phyloP scores from a whole-genome alignment of 2,113 vertebrate species.

The Chionis minor region DNA sequence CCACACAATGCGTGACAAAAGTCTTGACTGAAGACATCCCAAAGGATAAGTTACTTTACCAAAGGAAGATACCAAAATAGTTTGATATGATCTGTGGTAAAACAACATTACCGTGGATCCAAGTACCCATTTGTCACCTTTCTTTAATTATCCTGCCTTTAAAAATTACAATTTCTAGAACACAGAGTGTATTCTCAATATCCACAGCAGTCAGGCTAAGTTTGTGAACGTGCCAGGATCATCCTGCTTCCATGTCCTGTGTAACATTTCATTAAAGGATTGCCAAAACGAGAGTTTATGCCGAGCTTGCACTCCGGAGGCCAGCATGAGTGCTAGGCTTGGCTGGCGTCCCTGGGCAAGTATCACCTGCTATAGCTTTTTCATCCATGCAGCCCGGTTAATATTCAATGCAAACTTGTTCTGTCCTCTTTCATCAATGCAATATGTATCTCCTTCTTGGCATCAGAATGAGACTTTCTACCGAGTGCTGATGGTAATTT shows the following conservation, averaged over 20 bases:
- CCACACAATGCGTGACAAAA: background rate
- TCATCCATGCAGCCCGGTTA: background rate
- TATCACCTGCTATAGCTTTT: background rate
- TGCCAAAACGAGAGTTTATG: background rate
- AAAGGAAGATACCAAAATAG: background rate
- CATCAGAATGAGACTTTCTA: background rate
- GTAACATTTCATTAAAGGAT: background rate
- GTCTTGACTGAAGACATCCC: background rate
- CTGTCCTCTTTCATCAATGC: background rate
- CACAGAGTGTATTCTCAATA: rapidly evolving
- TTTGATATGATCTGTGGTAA: background rate
- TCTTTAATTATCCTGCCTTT: background rate
- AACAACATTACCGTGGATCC: background rate
- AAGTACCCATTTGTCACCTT: background rate
- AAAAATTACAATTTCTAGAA: background rate
- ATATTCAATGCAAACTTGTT: background rate
- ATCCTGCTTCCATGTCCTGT: background rate
- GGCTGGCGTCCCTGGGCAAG: background rate
- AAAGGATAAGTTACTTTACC: background rate
- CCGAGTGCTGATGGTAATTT: background rate
- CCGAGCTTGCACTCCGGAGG: background rate
- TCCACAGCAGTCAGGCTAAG: background rate
- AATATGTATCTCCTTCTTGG: background rate
- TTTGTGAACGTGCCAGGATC: background rate
- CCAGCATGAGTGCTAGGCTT: background rate